A percentile compares a stretch with the other conserved stretches of the same genome.
These are phyloP conservation scores for Phymastichus coffea DNA, from an alignment of 1,140 invertebrate genomes.

Conservation along the genomic window DNA sequence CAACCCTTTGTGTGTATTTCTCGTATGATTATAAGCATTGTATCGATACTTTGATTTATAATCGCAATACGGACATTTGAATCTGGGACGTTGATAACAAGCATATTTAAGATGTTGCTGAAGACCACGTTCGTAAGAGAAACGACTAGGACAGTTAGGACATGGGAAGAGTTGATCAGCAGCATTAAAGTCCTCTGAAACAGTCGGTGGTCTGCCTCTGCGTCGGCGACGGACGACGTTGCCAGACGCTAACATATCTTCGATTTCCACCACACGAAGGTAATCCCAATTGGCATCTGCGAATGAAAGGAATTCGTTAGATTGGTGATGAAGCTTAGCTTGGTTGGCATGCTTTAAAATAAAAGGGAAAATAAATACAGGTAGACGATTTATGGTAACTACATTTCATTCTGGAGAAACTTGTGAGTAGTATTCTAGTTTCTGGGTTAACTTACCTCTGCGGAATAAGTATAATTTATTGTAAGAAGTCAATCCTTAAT, in stretches of 20 bases:
- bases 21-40: slow-evolving; percentile 40
- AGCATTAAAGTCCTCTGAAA: neutral
- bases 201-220: neutral
- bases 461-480: too few species aligned
- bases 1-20: slow-evolving; percentile 31
- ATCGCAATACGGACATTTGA: slow-evolving; percentile 53
- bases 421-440: too few species aligned
- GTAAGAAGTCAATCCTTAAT: too few species aligned
- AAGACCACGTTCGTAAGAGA: slow-evolving; percentile 30
- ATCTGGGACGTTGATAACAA: slow-evolving; percentile 56
- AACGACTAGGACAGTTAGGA: neutral
- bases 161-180: neutral
- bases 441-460: too few species aligned
- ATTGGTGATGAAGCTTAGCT: too few species aligned
- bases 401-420: too few species aligned
- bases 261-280: neutral
- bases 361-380: too few species aligned
- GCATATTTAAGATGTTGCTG: slow-evolving; percentile 55
- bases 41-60: slow-evolving; percentile 26
- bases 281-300: neutral
- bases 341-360: too few species aligned
- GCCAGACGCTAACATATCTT: neutral
- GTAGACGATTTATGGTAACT: too few species aligned
- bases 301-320: too few species aligned
- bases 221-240: neutral